Evolutionary conservation across 2,113 vertebrate species (phyloP).

Genomic region (Corythornis cristatus): DNA sequence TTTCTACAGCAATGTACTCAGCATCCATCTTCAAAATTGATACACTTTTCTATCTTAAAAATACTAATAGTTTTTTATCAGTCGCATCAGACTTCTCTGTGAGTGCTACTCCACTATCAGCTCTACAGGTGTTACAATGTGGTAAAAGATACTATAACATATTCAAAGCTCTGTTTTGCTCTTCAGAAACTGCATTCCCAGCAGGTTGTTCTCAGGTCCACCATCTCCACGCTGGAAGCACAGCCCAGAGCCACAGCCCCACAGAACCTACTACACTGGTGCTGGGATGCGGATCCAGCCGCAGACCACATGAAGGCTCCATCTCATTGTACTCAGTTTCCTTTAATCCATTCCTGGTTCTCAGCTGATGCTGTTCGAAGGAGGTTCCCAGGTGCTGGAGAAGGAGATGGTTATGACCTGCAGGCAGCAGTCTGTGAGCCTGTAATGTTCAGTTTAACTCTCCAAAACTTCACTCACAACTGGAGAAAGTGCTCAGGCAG

Average conservation of each 20-base stretch:
- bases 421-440: background rate
- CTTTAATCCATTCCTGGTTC: background rate
- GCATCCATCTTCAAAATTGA: background rate
- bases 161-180: background rate
- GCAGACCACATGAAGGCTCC: background rate
- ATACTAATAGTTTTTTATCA: background rate
- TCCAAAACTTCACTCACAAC: background rate
- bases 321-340: fast-evolving
- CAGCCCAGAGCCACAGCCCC: background rate
- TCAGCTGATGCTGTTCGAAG: background rate
- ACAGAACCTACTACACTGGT: background rate
- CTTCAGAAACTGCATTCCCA: background rate
- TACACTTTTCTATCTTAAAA: background rate
- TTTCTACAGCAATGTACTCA: background rate
- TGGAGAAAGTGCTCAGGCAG: background rate
- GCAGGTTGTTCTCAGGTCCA: background rate
- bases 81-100: background rate
- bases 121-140: background rate
- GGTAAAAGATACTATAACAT: background rate
- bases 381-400: background rate
- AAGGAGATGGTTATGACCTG: background rate
- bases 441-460: background rate
- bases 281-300: background rate
- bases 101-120: background rate
- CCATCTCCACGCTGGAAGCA: background rate